phyloP scores from a whole-genome alignment of 2,113 vertebrate species.

The Amblyornis subalaris region DNA sequence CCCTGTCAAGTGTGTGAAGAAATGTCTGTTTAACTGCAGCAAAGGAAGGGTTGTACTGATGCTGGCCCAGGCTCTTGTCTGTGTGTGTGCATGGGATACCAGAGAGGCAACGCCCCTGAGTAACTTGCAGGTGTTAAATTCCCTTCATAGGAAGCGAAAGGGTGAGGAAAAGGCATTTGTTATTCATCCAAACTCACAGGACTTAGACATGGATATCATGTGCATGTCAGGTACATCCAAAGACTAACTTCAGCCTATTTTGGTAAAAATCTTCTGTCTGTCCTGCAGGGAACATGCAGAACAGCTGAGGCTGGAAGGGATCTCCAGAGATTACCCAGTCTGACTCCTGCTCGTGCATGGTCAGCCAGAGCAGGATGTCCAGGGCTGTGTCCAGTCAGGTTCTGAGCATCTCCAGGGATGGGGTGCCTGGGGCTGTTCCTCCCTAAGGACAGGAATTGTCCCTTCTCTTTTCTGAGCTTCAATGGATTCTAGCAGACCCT shows the following conservation, averaged over 20 bases:
- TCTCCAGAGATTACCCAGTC: neutral
- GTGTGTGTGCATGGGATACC: accelerated
- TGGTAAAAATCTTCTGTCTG: neutral
- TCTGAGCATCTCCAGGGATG: neutral
- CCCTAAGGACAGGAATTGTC: accelerated
- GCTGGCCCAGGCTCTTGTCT: neutral
- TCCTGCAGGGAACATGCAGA: neutral
- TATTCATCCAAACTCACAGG: neutral
- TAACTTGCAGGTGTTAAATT: neutral
- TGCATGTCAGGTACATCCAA: neutral
- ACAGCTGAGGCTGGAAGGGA: neutral
- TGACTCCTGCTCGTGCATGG: neutral
- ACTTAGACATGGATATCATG: neutral
- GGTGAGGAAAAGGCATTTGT: neutral
- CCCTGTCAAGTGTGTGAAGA: neutral
- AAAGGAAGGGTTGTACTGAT: neutral
- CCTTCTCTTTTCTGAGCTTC: neutral
- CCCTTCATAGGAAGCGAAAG: neutral
- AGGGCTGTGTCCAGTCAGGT: neutral
- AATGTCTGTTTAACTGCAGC: neutral
- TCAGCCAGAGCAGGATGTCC: neutral
- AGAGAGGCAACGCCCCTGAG: neutral
- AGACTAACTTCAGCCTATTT: neutral
- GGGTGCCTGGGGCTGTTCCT: accelerated
- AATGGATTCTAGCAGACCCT: neutral